Percentiles rank a stretch among this genome's conserved stretches.
These are phyloP conservation scores for Blomia tropicalis DNA, from an alignment of 2,888 invertebrate genomes.

Conservation along the genomic window DNA sequence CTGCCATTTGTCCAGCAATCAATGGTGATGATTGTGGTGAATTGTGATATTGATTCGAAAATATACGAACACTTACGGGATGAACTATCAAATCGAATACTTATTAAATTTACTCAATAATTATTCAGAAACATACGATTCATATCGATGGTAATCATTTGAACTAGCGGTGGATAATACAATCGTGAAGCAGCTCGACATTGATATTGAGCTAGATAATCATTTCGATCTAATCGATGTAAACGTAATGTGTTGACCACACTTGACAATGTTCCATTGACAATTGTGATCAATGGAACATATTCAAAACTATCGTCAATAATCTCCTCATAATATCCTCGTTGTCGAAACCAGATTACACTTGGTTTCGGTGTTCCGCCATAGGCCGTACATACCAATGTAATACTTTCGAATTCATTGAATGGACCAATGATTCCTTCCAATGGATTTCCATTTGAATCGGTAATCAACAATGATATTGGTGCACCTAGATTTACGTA, in stretches of 20 bases:
- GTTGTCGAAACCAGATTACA: slow-evolving; percentile 11
- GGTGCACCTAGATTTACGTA: neutral
- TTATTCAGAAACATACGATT: slow-evolving; percentile 3
- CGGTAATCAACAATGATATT: neutral
- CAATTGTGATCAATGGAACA: neutral
- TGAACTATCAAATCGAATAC: neutral
- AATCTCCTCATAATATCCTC: slow-evolving; percentile 4
- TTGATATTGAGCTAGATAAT: neutral
- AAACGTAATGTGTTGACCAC: neutral
- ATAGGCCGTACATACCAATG: neutral
- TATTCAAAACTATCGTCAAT: slow-evolving; percentile 5
- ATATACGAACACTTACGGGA: slow-evolving; percentile 7
- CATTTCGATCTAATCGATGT: neutral
- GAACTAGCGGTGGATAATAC: neutral
- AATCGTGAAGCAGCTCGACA: slow-evolving; percentile 8
- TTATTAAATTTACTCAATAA: neutral
- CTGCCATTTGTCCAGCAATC: slow-evolving; percentile 2
- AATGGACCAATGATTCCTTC: slow-evolving; percentile 13
- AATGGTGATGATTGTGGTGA: neutral
- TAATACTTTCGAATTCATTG: slow-evolving; percentile 8
- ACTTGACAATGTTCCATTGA: neutral
- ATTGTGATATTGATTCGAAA: neutral
- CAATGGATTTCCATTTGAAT: slow-evolving; percentile 12
- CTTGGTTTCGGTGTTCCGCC: slow-evolving; percentile 8
- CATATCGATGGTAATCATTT: slow-evolving; percentile 8